Evolutionary conservation across 2,113 vertebrate species (phyloP).

Genomic region (Barbus barbus): DNA sequence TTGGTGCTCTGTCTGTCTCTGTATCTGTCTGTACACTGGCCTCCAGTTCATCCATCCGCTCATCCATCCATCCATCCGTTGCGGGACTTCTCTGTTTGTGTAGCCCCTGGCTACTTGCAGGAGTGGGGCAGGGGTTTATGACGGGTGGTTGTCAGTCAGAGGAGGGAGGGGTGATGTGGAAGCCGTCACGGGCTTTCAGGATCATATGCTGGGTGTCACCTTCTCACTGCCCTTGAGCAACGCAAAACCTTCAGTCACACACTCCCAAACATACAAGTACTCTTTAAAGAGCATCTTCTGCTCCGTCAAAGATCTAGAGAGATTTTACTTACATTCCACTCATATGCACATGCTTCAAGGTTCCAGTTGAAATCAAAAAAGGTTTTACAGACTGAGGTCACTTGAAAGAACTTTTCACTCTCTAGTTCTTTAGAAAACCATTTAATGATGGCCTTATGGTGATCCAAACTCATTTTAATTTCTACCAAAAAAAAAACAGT

Average conservation of each 20-base stretch:
- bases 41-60: slow-evolving; percentile 51
- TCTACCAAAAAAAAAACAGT: too few species aligned
- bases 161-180: slow-evolving; percentile 58
- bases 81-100: slow-evolving; percentile 51
- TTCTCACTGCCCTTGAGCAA: slow-evolving; percentile 18
- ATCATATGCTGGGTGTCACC: slow-evolving; percentile 76
- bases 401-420: not conserved
- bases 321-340: not conserved
- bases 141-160: slow-evolving; percentile 63
- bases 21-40: slow-evolving; percentile 64
- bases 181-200: slow-evolving; percentile 73
- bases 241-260: slow-evolving; percentile 7
- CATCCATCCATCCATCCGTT: slow-evolving; percentile 44
- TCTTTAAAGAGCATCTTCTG: slow-evolving; percentile 26
- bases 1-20: slow-evolving; percentile 65
- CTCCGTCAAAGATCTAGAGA: not conserved
- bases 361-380: not conserved
- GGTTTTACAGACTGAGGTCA: not conserved
- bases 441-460: not conserved
- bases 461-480: too few species aligned
- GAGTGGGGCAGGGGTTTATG: slow-evolving; percentile 59
- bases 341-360: not conserved
- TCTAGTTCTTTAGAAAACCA: not conserved
- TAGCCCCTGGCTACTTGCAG: slow-evolving; percentile 58
- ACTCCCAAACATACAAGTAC: slow-evolving; percentile 23